A percentile compares a stretch with the other conserved stretches of the same genome.
These are phyloP conservation scores for Actinia tenebrosa DNA, from an alignment of 64 coral and sea anemone genomes.

Conservation along the genomic window DNA sequence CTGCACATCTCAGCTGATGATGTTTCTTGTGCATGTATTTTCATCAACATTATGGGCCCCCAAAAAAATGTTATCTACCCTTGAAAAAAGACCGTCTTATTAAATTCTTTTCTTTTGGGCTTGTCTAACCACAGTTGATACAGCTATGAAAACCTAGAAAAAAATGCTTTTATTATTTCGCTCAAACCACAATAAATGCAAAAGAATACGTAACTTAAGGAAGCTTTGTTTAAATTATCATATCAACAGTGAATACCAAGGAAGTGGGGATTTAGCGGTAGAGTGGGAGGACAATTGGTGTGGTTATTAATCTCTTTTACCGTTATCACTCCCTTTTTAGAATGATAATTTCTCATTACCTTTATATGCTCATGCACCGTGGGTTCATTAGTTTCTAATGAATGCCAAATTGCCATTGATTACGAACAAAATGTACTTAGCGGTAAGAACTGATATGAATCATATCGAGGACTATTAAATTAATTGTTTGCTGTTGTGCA, in stretches of 20 bases:
- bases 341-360: background rate
- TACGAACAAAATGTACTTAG: background rate
- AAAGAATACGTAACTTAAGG: background rate
- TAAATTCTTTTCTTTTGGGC: background rate
- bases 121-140: slow-evolving; percentile 14
- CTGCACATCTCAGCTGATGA: background rate
- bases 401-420: background rate
- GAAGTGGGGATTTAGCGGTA: background rate
- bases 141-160: background rate
- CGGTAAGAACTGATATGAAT: background rate
- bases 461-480: background rate
- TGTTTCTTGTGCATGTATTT: background rate
- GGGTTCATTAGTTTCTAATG: background rate
- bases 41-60: background rate
- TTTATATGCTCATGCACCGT: background rate
- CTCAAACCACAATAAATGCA: background rate
- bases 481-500: background rate
- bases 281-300: background rate
- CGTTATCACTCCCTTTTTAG: background rate
- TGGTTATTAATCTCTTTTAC: background rate
- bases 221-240: background rate
- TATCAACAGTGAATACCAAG: background rate
- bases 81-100: background rate
- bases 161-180: background rate
- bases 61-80: background rate